Evolutionary conservation across 2,113 vertebrate species (phyloP).

Genomic region (Hemiscyllium ocellatum): DNA sequence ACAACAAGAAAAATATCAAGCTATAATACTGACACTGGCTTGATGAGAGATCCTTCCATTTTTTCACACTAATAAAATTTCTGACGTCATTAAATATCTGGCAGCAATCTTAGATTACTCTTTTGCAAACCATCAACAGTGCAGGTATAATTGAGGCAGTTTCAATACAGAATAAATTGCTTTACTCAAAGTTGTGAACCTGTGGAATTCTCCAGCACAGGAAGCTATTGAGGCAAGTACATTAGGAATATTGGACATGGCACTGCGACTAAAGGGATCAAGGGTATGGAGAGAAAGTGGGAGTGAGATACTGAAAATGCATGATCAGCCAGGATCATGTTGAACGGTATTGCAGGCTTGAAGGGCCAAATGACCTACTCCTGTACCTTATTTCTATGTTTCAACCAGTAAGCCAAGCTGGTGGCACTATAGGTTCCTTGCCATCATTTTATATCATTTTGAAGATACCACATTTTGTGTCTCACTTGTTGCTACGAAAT

Average conservation of each 20-base stretch:
- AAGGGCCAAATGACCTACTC: no score
- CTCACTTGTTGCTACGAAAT: not conserved
- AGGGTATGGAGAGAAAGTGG: no score
- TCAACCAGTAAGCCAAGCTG: not conserved
- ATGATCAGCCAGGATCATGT: no score
- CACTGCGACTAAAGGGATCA: no score
- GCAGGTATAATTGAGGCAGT: not conserved
- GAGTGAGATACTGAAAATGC: no score
- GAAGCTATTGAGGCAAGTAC: no score
- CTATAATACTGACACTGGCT: not conserved
- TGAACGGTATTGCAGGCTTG: no score
- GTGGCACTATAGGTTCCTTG: no score
- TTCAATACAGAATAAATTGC: not conserved
- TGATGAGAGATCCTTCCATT: not conserved
- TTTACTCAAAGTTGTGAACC: no score
- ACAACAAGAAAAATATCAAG: not conserved
- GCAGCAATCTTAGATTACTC: not conserved
- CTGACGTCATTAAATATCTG: not conserved
- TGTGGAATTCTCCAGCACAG: no score
- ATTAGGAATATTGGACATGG: no score
- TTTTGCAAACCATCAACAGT: not conserved
- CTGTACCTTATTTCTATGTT: no score
- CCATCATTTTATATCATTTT: not conserved
- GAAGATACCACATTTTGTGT: not conserved
- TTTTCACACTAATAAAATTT: not conserved